Conservation (phyloP, 2,888 invertebrate genomes). For the Drosophila colorata region DNA sequence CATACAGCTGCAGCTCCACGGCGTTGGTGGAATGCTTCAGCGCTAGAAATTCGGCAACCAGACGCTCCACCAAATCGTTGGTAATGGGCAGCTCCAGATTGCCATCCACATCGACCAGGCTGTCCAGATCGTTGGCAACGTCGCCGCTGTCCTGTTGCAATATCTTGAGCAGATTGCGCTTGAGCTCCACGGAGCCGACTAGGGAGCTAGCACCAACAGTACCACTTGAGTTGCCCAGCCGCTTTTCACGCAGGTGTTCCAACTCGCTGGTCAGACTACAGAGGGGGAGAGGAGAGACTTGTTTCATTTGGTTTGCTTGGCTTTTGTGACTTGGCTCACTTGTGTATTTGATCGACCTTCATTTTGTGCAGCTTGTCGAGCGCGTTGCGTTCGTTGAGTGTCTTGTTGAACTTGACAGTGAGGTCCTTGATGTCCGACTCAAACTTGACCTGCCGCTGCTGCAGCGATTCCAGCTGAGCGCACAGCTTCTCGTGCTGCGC, state of each 20-base stretch:
- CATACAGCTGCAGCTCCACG: constrained; percentile 84
- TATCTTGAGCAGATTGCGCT: constrained; percentile 83
- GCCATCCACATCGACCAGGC: constrained; percentile 80
- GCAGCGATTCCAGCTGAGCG: constrained; percentile 70
- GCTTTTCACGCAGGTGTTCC: constrained; percentile 75
- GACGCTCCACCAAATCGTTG: constrained; percentile 81
- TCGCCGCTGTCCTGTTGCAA: constrained; percentile 77
- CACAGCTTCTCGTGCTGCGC: constrained; percentile 79
- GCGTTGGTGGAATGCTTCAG: constrained; percentile 81
- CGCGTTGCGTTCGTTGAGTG: constrained; percentile 80
- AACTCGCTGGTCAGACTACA: constrained; percentile 64
- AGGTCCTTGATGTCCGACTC: constrained; percentile 79
- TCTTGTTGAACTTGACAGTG: constrained; percentile 73
- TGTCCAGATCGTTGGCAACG: constrained; percentile 79
- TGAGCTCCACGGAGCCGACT: constrained; percentile 77
- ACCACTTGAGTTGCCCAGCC: constrained; percentile 35
- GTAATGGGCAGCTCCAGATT: constrained; percentile 75
- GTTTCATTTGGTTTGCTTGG: background rate
- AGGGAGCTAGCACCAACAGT: constrained; percentile 9
- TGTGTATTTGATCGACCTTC: constrained; percentile 82
- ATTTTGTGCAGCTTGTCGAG: constrained; percentile 83
- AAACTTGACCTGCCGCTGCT: constrained; percentile 71
- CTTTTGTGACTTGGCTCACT: constrained; percentile 50
- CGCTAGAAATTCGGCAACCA: constrained; percentile 82
- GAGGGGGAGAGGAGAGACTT: background rate